Percentiles rank a stretch among this genome's conserved stretches.
These are phyloP conservation scores for Drosophila equinoxialis DNA, from an alignment of 1,140 invertebrate species.

Conservation along the genomic window DNA sequence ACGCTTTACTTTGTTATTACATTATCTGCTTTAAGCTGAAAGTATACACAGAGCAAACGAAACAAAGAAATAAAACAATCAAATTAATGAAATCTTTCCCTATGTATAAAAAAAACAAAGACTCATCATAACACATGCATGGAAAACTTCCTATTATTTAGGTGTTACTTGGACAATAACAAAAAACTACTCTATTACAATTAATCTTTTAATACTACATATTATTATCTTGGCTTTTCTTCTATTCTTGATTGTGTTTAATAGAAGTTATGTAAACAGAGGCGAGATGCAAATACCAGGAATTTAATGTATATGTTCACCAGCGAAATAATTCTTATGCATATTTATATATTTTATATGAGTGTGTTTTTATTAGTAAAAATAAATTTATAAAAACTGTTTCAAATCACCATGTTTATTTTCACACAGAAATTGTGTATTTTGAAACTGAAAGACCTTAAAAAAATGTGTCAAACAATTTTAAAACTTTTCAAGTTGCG, in stretches of 20 bases:
- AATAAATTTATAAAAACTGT: slow-evolving; percentile 65
- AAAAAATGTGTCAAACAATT: too few species aligned
- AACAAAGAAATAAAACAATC: background rate
- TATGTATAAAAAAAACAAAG: slow-evolving; percentile 29
- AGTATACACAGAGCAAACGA: slow-evolving; percentile 36
- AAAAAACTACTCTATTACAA: slow-evolving; percentile 40
- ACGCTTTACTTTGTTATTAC: slow-evolving; percentile 66
- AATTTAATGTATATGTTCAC: slow-evolving; percentile 59
- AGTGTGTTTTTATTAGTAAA: slow-evolving; percentile 64
- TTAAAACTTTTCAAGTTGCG: slow-evolving; percentile 8
- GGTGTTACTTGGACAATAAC: slow-evolving; percentile 63
- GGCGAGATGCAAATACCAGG: slow-evolving; percentile 29
- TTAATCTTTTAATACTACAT: slow-evolving; percentile 24
- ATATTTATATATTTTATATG: slow-evolving; percentile 50
- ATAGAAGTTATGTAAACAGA: slow-evolving; percentile 18
- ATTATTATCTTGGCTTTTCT: slow-evolving; percentile 17
- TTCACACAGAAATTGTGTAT: too few species aligned
- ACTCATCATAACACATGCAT: slow-evolving; percentile 10
- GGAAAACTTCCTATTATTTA: slow-evolving; percentile 26
- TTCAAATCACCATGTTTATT: slow-evolving; percentile 9
- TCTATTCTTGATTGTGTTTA: slow-evolving; percentile 24
- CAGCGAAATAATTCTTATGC: slow-evolving; percentile 55
- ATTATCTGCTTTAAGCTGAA: slow-evolving; percentile 61
- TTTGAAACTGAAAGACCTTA: too few species aligned
- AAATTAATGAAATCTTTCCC: slow-evolving; percentile 37